Percentiles rank a stretch among this genome's conserved stretches.
Evolutionary conservation across 1,140 invertebrate genomes (phyloP).

Genomic region (Trachymyrmex septentrionalis): DNA sequence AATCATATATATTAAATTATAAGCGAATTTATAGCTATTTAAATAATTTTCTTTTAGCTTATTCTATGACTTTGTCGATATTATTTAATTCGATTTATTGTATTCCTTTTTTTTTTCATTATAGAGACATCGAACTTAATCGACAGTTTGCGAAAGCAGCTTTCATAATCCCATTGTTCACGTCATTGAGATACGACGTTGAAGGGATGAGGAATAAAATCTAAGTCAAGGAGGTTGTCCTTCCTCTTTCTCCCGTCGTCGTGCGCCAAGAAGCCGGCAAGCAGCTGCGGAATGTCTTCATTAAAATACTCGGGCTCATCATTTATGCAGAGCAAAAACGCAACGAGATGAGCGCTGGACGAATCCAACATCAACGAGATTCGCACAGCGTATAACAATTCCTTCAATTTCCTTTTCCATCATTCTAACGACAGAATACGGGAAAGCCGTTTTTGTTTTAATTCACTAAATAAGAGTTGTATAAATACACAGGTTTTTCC

Average conservation of each 20-base stretch:
- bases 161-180: slow-evolving; percentile 34
- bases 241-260: slow-evolving; percentile 68
- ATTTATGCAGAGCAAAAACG: slow-evolving; percentile 83
- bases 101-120: neutral
- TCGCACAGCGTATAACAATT: slow-evolving; percentile 7
- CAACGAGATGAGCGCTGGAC: slow-evolving; percentile 73
- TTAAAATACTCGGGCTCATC: slow-evolving; percentile 82
- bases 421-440: neutral
- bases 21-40: neutral
- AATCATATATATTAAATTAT: neutral
- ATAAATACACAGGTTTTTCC: neutral
- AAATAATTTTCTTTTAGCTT: neutral
- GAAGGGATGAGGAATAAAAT: slow-evolving; percentile 56
- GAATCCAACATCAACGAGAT: slow-evolving; percentile 43
- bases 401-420: neutral
- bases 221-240: slow-evolving; percentile 61
- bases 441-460: neutral
- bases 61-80: neutral
- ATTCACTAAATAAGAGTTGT: neutral
- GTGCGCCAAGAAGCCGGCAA: slow-evolving; percentile 76
- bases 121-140: slow-evolving; percentile 3
- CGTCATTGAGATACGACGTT: neutral
- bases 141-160: neutral
- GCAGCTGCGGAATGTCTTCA: slow-evolving; percentile 82
- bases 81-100: neutral